A percentile compares a stretch with the other conserved stretches of the same genome.
These are phyloP conservation scores for Actinia tenebrosa DNA, from an alignment of 64 coral and sea anemone genomes.

Conservation along the genomic window DNA sequence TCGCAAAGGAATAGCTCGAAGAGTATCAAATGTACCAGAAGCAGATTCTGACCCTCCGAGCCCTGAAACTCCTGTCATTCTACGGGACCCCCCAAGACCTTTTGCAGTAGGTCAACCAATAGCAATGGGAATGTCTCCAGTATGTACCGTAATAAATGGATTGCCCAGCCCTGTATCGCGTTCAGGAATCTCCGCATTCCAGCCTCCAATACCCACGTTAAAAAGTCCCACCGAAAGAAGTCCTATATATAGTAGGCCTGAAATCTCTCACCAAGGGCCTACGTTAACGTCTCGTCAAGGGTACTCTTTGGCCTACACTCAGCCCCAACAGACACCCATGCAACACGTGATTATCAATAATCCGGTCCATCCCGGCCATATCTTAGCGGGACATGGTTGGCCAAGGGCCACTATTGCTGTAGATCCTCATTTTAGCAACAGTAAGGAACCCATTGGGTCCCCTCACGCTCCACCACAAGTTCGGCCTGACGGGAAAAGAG, in stretches of 20 bases:
- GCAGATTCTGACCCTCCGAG: slow-evolving; percentile 37
- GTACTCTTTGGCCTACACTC: neutral
- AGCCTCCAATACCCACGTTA: neutral
- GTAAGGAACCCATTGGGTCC: neutral
- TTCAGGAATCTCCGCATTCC: slow-evolving; percentile 8
- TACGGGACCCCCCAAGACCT: slow-evolving; percentile 20
- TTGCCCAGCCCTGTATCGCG: slow-evolving; percentile 13
- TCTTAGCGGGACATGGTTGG: slow-evolving; percentile 14
- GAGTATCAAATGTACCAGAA: slow-evolving; percentile 35
- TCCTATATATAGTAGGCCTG: slow-evolving; percentile 23
- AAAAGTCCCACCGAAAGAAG: slow-evolving; percentile 23
- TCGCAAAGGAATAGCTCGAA: slow-evolving; percentile 62
- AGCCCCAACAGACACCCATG: neutral
- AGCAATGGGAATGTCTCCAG: neutral
- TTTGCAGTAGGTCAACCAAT: neutral
- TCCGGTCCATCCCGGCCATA: neutral
- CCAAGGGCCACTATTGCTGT: slow-evolving; percentile 24
- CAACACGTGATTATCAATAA: slow-evolving; percentile 35
- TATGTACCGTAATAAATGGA: slow-evolving; percentile 14
- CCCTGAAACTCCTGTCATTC: slow-evolving; percentile 38
- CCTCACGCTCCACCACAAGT: slow-evolving; percentile 19
- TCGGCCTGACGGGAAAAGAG: slow-evolving; percentile 27
- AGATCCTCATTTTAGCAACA: slow-evolving; percentile 23
- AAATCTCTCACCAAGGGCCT: slow-evolving; percentile 7
- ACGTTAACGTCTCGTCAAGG: neutral